phyloP scores from a whole-genome alignment of 2,797 vertebrate genomes.

The Peromyscus aztecus region DNA sequence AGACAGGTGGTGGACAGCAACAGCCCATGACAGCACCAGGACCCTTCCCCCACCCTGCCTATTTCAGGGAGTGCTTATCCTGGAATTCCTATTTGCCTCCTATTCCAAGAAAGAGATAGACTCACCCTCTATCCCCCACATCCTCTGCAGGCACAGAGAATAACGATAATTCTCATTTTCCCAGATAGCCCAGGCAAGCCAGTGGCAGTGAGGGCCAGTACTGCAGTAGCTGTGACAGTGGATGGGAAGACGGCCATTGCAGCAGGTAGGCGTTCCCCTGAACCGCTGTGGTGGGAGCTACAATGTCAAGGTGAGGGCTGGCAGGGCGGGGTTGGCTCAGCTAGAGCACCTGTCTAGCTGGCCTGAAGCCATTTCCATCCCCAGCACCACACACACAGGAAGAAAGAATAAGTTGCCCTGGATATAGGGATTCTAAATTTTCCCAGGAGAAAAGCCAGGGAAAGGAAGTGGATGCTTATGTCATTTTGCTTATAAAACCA shows the following conservation, averaged over 20 bases:
- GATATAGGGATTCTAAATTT: background rate
- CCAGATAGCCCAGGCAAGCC: conserved; percentile 88
- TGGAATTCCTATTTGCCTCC: background rate
- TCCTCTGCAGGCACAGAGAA: background rate
- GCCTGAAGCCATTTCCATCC: background rate
- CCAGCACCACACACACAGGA: background rate
- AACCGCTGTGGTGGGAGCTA: background rate
- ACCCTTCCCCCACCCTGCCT: accelerated
- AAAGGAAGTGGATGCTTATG: background rate
- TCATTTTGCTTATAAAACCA: conserved; percentile 29
- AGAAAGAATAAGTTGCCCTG: background rate
- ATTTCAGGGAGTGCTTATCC: background rate
- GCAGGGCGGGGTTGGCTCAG: accelerated
- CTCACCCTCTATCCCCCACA: background rate
- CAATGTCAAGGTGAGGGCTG: background rate
- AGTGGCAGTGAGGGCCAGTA: conserved; percentile 92
- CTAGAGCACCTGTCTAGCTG: background rate
- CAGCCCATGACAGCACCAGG: no score
- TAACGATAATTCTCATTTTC: conserved; percentile 81
- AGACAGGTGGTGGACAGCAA: background rate
- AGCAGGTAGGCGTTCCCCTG: conserved; percentile 92
- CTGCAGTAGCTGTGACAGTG: conserved; percentile 92
- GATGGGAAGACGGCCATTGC: conserved; percentile 90
- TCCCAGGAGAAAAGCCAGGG: background rate
- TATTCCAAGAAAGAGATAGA: background rate